phyloP scores from a whole-genome alignment of 2,888 invertebrate genomes.

The Anagyrus pseudococci region DNA sequence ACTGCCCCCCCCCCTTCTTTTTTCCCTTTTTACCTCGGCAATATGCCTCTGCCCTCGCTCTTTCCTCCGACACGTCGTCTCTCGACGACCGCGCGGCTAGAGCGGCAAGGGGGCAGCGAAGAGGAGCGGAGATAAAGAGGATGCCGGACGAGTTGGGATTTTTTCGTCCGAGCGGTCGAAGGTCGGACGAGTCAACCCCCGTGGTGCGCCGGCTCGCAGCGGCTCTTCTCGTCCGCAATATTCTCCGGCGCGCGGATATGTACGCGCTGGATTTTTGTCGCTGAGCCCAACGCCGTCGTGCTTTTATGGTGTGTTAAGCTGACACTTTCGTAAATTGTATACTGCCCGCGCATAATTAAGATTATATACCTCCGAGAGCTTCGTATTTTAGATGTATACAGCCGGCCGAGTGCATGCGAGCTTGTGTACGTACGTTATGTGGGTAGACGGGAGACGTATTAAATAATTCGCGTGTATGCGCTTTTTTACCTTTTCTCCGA shows the following conservation, averaged over 20 bases:
- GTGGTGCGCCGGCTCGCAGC: not conserved
- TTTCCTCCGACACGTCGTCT: too few relatives aligned
- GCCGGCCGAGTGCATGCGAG: too few relatives aligned
- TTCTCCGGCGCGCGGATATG: too few relatives aligned
- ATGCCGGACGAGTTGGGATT: not conserved
- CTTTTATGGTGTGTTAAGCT: not conserved
- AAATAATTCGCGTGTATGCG: too few relatives aligned
- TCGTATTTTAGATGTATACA: too few relatives aligned
- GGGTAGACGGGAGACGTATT: too few relatives aligned
- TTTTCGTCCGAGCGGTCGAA: slow-evolving; percentile 23
- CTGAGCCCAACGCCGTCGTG: not conserved
- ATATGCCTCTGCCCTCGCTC: too few relatives aligned
- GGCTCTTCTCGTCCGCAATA: not conserved
- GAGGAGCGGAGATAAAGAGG: too few relatives aligned
- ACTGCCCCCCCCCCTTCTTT: not conserved
- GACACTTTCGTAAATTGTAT: not conserved
- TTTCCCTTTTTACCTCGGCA: not conserved
- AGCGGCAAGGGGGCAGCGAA: too few relatives aligned
- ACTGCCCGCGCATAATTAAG: not conserved
- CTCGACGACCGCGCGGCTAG: too few relatives aligned
- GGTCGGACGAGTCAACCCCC: slow-evolving; percentile 9
- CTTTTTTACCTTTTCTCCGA: too few relatives aligned
- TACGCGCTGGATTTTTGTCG: not conserved
- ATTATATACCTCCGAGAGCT: not conserved
- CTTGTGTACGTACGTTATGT: too few relatives aligned